These are phyloP conservation scores for Sycophila sp. DNA, from an alignment of 1,140 invertebrate species.

Conservation along the genomic window DNA sequence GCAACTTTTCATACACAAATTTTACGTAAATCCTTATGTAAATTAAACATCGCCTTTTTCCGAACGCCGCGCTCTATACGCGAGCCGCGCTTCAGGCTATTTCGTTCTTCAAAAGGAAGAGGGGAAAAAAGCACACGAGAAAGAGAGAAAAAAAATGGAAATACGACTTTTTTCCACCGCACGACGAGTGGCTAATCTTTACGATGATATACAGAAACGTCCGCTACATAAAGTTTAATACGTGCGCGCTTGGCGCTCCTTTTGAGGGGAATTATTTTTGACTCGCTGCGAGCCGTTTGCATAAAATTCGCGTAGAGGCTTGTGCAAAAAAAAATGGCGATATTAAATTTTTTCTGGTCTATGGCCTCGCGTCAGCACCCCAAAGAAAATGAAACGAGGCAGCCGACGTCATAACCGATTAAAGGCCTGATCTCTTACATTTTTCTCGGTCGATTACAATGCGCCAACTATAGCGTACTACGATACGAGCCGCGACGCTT, in stretches of 20 bases:
- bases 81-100: no score
- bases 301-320: slow-evolving; percentile 10
- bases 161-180: not conserved
- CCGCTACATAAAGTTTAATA: slow-evolving; percentile 13
- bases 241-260: not conserved
- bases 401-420: slow-evolving; percentile 11
- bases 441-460: slow-evolving; percentile 2
- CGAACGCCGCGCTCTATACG: no score
- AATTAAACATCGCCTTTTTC: no score
- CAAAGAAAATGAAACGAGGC: not conserved
- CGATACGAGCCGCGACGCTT: no score
- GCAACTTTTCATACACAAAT: no score
- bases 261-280: slow-evolving; percentile 8
- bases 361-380: not conserved
- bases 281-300: slow-evolving; percentile 5
- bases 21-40: no score
- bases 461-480: no score
- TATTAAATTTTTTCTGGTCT: not conserved
- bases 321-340: slow-evolving; percentile 17
- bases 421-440: slow-evolving; percentile 5
- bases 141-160: not conserved
- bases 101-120: no score
- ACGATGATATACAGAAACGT: not conserved
- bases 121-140: no score
- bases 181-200: not conserved